These are phyloP conservation scores for Zenarchopterus dispar DNA, from an alignment of 2,797 vertebrate genomes.

Conservation along the genomic window DNA sequence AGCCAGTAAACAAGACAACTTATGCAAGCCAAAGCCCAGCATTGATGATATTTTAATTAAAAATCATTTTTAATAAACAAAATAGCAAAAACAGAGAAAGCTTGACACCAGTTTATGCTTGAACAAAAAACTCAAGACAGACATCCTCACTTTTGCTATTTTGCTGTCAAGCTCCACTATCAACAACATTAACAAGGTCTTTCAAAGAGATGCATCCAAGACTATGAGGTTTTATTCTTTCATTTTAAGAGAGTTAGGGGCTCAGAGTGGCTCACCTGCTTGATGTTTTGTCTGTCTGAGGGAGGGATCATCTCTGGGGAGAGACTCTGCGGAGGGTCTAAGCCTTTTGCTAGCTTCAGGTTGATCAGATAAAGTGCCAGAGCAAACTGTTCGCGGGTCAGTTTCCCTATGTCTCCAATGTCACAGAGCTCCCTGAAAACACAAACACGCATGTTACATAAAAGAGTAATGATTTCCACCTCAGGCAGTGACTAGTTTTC, in stretches of 20 bases:
- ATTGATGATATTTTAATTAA: no score
- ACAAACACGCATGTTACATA: slow-evolving; percentile 44
- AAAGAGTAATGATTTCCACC: slow-evolving; percentile 56
- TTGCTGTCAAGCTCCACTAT: no score
- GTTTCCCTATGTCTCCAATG: slow-evolving; percentile 92
- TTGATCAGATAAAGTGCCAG: slow-evolving; percentile 96
- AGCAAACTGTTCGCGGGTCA: slow-evolving; percentile 96
- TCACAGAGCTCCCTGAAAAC: slow-evolving; percentile 93
- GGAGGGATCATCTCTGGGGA: slow-evolving; percentile 95
- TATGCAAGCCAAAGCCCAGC: no score
- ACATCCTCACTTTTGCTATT: no score
- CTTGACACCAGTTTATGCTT: no score
- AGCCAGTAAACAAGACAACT: neutral
- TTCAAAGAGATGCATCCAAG: no score
- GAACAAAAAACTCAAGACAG: no score
- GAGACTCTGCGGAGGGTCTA: slow-evolving; percentile 92
- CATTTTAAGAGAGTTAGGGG: neutral
- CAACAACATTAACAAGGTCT: no score
- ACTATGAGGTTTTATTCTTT: no score
- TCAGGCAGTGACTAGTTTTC: slow-evolving; percentile 51
- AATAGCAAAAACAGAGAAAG: no score
- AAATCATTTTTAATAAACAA: no score
- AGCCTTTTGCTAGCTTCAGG: slow-evolving; percentile 91
- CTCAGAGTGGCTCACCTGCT: slow-evolving; percentile 71
- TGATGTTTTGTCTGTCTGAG: slow-evolving; percentile 86